These are phyloP conservation scores for Sminthurides aquaticus DNA, from an alignment of 2,888 invertebrate species.

Conservation along the genomic window DNA sequence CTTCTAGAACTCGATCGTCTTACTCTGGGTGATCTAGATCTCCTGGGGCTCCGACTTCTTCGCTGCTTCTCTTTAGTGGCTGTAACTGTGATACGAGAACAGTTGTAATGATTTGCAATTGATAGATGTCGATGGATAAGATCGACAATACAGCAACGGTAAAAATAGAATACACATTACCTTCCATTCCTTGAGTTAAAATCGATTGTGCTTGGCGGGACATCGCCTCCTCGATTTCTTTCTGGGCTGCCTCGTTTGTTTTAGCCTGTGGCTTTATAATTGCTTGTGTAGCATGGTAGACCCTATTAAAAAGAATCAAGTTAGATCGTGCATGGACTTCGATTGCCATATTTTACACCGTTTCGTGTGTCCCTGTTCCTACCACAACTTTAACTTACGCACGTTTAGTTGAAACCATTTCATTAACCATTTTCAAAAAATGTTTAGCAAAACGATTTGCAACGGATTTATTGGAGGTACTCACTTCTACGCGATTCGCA, in stretches of 20 bases:
- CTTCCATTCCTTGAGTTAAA: conserved; percentile 84
- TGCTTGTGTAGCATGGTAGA: conserved; percentile 85
- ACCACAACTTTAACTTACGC: conserved; percentile 19
- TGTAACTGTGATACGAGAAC: not conserved
- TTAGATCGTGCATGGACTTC: not conserved
- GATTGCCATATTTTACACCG: not conserved
- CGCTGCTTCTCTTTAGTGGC: not conserved
- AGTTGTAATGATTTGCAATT: conserved; percentile 5
- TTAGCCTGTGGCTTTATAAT: conserved; percentile 89
- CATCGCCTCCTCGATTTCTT: conserved; percentile 96
- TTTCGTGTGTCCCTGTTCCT: conserved; percentile 16
- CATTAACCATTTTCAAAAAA: conserved; percentile 11
- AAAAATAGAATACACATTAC: too few species aligned
- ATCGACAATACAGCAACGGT: too few species aligned
- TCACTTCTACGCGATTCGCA: conserved; percentile 43
- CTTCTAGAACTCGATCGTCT: conserved; percentile 20
- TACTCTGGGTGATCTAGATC: not conserved
- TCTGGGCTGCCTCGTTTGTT: conserved; percentile 88
- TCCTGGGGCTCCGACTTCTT: not conserved
- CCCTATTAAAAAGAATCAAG: conserved; percentile 45
- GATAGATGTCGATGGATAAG: too few species aligned
- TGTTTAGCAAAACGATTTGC: conserved; percentile 23
- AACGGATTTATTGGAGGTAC: conserved; percentile 42
- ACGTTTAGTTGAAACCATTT: conserved; percentile 13
- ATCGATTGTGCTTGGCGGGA: conserved; percentile 89